A percentile compares a stretch with the other conserved stretches of the same genome.
Evolutionary conservation across 2,113 vertebrate species (phyloP).

Genomic region (Elaphurus davidianus): DNA sequence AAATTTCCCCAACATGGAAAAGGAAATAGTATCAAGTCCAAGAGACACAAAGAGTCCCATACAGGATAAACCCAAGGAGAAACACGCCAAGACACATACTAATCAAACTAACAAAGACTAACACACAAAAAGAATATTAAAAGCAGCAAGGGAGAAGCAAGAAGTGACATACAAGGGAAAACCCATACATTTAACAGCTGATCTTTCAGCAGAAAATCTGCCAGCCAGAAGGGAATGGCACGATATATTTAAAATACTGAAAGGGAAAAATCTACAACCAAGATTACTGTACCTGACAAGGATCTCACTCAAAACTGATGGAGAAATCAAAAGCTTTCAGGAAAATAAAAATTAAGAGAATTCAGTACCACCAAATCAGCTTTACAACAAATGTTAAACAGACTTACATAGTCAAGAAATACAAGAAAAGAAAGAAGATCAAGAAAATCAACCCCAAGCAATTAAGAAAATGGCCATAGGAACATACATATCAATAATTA

Average conservation of each 20-base stretch:
- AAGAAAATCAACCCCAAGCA: background rate
- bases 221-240: background rate
- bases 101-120: background rate
- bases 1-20: background rate
- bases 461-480: background rate
- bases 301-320: background rate
- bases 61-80: background rate
- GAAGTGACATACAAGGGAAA: background rate
- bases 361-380: background rate
- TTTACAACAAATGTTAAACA: background rate
- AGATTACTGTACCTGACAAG: background rate
- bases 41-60: background rate
- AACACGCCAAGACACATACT: background rate
- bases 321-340: background rate
- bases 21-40: background rate
- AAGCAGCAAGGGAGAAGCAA: background rate
- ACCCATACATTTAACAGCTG: background rate
- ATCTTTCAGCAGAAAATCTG: background rate
- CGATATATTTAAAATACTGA: background rate
- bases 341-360: background rate
- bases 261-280: background rate
- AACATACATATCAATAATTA: background rate
- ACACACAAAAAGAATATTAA: background rate
- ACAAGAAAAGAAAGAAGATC: background rate
- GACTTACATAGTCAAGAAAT: background rate